Conservation (phyloP, 2,113 vertebrate genomes). For the Ellobius talpinus region DNA sequence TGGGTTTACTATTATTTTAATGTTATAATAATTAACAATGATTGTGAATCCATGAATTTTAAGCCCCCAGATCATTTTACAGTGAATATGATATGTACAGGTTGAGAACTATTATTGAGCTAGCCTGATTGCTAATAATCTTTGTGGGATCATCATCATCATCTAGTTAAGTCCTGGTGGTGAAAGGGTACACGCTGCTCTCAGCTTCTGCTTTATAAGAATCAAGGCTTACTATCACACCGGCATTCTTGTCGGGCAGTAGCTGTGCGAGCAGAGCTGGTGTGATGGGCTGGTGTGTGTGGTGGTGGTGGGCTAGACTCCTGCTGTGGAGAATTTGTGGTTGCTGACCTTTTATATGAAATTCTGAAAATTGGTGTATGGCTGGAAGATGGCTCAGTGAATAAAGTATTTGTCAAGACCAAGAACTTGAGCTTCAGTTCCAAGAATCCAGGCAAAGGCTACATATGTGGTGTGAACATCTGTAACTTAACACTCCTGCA, state of each 20-base stretch:
- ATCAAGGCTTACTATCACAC: background rate
- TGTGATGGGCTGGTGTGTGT: background rate
- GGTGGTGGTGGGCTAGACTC: background rate
- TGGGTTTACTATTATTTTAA: background rate
- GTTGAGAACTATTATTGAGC: background rate
- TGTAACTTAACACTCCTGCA: background rate
- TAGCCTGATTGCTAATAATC: background rate
- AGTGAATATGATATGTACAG: background rate
- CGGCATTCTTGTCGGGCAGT: background rate
- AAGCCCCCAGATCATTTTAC: background rate
- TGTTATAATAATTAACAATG: background rate
- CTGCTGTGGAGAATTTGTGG: background rate
- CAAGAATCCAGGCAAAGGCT: background rate
- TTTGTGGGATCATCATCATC: background rate
- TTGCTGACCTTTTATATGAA: background rate
- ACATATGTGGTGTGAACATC: background rate
- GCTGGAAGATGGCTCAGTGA: background rate
- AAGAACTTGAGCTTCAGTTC: background rate
- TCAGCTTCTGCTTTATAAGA: background rate
- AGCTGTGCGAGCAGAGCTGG: background rate
- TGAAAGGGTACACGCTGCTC: background rate
- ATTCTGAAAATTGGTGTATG: background rate
- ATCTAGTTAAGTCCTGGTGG: background rate
- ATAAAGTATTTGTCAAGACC: background rate
- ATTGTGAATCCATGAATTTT: background rate